Base-by-base conservation (phyloP, 2,888 invertebrate species). In the Drosophila kuntzei region DNA sequence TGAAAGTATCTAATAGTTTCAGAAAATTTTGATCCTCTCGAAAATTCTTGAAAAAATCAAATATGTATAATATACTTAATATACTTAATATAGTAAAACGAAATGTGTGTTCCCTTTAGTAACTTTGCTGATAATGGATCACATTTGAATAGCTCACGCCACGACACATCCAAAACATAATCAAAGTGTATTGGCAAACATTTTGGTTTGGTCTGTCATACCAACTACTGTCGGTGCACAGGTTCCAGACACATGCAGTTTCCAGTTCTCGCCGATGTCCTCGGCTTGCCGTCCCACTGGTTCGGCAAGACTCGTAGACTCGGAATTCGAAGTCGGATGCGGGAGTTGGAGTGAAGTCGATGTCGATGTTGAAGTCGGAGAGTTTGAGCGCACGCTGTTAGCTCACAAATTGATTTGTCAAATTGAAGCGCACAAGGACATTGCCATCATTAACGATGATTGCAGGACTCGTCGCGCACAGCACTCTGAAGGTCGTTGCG, bases 381-480 rank as follows among this genome's bases (percentile, higher is more conserved):
- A 44, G 60, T 59, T 61, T 50, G 79, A 76, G 65, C 75, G 68
- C 83, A 85, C 72, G 83, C 83, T 84, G 83, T 84, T 84, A 79
- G 87, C 73, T 70, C 78, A 79, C 72, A 76, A 86, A 87, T 90
- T 87, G 86, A 89, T 81, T 80, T 81, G 83, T 87, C 81, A 87
- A 87, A 81, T 79, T 72, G 71, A 68, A 76, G 76, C 67, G 68
- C 74, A 74, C 89, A 84, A 89, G 90, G 89, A 77, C 90, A 87
- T 79, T 77, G 79, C 71, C 71, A 90, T 85, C 83, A 89, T 90
- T 90, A 86, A 90, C 86, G 76, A 89, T 88, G 81, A 85, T 88
- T 81, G 79, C 76, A 76, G 75, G 74, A 81, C 73, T 32, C 65
- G 67, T 18, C 58, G 25, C 32, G 51, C 43, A 50, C 32, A 69